Evolutionary conservation across 2,797 vertebrate genomes (phyloP).

Genomic region (Podarcis siculus): DNA sequence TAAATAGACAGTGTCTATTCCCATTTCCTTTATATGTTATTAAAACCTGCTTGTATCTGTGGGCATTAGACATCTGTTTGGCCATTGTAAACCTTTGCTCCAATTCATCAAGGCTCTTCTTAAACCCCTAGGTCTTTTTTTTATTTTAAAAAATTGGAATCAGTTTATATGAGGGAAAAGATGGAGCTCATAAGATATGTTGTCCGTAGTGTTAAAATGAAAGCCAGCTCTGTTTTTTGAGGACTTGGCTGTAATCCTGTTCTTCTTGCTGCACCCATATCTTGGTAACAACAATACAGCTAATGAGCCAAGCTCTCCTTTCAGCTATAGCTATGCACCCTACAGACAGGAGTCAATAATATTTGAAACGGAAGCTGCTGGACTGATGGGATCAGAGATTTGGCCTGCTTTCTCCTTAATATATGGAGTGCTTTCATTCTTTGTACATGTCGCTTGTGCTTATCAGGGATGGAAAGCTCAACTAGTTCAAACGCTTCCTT

Average conservation of each 20-base stretch:
- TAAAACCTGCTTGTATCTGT: neutral
- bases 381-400: neutral
- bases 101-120: neutral
- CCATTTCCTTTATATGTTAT: neutral
- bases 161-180: neutral
- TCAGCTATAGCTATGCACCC: neutral
- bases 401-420: conserved; percentile 22
- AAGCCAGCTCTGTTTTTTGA: neutral
- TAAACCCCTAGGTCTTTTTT: neutral
- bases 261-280: conserved; percentile 20
- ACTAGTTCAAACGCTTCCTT: conserved; percentile 10
- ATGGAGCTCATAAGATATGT: neutral
- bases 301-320: conserved; percentile 10
- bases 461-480: neutral
- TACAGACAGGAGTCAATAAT: conserved; percentile 11
- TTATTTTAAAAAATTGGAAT: too few relatives aligned
- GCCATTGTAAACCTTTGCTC: neutral
- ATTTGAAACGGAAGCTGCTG: conserved; percentile 21
- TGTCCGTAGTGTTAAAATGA: neutral
- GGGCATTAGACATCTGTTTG: neutral
- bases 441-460: neutral
- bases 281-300: neutral
- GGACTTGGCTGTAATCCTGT: neutral
- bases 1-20: too few relatives aligned
- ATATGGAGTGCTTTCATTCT: neutral